phyloP scores from a whole-genome alignment of 2,888 invertebrate species.

The Apodemia mormo region DNA sequence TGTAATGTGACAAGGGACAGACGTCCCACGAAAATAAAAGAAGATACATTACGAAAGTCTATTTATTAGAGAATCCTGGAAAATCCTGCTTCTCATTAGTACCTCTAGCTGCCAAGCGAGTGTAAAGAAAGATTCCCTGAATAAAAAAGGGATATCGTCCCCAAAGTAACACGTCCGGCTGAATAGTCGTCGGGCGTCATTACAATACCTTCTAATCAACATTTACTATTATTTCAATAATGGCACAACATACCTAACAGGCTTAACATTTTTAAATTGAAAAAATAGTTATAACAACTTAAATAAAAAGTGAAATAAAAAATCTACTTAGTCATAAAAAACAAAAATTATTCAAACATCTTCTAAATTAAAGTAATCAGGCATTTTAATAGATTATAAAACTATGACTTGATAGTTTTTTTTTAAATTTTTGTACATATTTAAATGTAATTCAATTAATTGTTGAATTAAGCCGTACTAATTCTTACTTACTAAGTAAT shows the following conservation, averaged over 20 bases:
- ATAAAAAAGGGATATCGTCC: no score
- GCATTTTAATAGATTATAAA: conserved; percentile 17
- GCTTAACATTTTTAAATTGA: conserved; percentile 14
- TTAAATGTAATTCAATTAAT: conserved; percentile 22
- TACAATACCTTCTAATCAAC: neutral
- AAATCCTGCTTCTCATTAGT: no score
- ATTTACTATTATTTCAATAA: conserved; percentile 10
- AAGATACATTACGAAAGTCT: no score
- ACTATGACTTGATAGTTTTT: conserved; percentile 20
- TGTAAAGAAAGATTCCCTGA: no score
- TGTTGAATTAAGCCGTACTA: conserved; percentile 21
- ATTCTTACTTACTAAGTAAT: conserved; percentile 19
- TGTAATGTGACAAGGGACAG: no score
- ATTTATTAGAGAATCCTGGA: no score
- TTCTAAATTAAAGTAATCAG: conserved; percentile 24
- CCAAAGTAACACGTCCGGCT: no score
- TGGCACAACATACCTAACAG: no score
- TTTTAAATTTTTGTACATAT: conserved; percentile 18
- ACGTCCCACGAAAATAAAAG: no score
- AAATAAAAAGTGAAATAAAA: conserved; percentile 15
- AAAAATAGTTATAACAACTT: conserved; percentile 23
- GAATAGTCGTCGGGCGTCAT: no score
- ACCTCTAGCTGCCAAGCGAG: no score
- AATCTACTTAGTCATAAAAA: conserved; percentile 22
- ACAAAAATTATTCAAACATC: conserved; percentile 22